phyloP scores from a whole-genome alignment of 2,888 invertebrate genomes.

The Eurois occulta region DNA sequence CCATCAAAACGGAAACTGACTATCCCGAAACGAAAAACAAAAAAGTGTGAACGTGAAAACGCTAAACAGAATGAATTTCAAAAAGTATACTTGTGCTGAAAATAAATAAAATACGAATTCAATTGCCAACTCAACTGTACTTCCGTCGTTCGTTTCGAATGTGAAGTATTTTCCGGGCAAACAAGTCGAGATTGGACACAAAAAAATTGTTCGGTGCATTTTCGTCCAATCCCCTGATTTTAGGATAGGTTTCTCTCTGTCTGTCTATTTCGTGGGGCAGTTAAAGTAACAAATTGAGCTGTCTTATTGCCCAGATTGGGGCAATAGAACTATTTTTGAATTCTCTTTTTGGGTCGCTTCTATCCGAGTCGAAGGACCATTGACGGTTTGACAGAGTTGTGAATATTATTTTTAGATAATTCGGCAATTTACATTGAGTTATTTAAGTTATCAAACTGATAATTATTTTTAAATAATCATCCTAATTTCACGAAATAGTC shows the following conservation, averaged over 20 bases:
- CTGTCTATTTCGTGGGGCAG: slow-evolving; percentile 19
- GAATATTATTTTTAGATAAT: not conserved
- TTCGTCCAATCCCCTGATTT: slow-evolving; percentile 42
- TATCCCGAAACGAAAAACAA: not conserved
- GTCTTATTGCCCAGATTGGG: slow-evolving; percentile 23
- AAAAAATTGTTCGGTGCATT: slow-evolving; percentile 56
- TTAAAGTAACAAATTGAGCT: slow-evolving; percentile 45
- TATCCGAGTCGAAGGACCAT: not conserved
- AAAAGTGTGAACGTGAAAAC: slow-evolving; percentile 12
- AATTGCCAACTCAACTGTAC: slow-evolving; percentile 46
- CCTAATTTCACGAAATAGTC: not conserved
- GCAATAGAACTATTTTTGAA: slow-evolving; percentile 11
- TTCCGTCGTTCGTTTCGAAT: slow-evolving; percentile 40
- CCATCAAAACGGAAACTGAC: not conserved
- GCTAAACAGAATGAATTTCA: slow-evolving; percentile 23
- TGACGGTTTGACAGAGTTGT: not conserved
- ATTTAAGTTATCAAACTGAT: not conserved
- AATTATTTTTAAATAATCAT: not conserved
- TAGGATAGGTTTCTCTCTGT: slow-evolving; percentile 1
- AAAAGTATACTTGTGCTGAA: slow-evolving; percentile 17
- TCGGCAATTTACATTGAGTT: not conserved
- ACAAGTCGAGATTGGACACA: slow-evolving; percentile 45
- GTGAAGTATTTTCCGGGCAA: slow-evolving; percentile 57
- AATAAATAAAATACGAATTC: slow-evolving; percentile 40
- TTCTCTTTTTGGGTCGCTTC: not conserved